Conservation (phyloP, 92 coral and sea anemone species). For the Montipora capitata region DNA sequence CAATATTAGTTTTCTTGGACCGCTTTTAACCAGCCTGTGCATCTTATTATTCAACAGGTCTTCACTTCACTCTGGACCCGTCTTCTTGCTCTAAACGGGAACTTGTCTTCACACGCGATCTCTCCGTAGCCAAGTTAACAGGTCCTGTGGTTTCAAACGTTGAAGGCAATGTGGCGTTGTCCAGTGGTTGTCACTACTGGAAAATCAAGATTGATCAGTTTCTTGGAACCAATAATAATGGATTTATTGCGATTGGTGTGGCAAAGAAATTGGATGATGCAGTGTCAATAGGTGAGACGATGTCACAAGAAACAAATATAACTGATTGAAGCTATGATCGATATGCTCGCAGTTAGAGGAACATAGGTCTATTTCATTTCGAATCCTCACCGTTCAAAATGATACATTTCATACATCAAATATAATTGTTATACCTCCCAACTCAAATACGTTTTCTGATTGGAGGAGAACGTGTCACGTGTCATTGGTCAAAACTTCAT, state of each 20-base stretch:
- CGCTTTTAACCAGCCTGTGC: not conserved
- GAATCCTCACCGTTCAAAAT: too few species aligned
- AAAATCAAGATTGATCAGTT: constrained; percentile 88
- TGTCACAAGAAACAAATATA: too few species aligned
- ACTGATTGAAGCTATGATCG: too few species aligned
- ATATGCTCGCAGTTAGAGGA: too few species aligned
- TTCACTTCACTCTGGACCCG: constrained; percentile 88
- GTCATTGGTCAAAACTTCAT: too few species aligned
- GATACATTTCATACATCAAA: too few species aligned
- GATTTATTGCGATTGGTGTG: constrained; percentile 86
- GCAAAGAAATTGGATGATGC: constrained; percentile 61
- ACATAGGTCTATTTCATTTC: too few species aligned
- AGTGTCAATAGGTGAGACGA: constrained; percentile 59
- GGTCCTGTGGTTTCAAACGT: constrained; percentile 72
- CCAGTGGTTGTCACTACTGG: constrained; percentile 92
- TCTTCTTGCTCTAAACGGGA: constrained; percentile 82
- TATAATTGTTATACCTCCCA: too few species aligned
- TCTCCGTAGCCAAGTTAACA: constrained; percentile 79
- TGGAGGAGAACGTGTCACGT: too few species aligned
- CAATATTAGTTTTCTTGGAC: too few species aligned
- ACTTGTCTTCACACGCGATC: constrained; percentile 92
- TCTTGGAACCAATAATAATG: constrained; percentile 73
- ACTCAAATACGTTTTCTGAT: too few species aligned
- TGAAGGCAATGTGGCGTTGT: constrained; percentile 75
- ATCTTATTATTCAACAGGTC: constrained; percentile 49